A percentile compares a stretch with the other conserved stretches of the same genome.
Conservation (phyloP, 2,888 invertebrate genomes). For the Sphaerophoria rueppellii region DNA sequence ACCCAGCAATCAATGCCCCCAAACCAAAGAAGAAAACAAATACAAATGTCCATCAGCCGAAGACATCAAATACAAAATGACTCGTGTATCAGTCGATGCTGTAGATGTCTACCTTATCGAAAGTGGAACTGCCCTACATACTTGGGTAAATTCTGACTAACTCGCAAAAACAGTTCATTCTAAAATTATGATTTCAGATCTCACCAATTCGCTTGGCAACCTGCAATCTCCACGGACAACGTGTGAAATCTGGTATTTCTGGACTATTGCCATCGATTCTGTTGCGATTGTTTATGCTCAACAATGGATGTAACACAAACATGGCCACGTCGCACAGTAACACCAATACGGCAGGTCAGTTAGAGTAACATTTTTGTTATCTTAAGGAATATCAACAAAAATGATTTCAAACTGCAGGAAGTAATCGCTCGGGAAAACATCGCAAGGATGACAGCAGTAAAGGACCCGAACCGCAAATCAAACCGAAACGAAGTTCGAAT, state of each 20-base stretch:
- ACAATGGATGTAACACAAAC: constrained; percentile 82
- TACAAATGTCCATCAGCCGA: constrained; percentile 91
- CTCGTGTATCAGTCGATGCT: constrained; percentile 93
- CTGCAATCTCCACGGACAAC: constrained; percentile 97
- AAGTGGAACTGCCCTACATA: constrained; percentile 91
- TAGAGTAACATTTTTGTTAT: not conserved
- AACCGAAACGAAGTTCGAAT: constrained; percentile 79
- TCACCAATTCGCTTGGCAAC: constrained; percentile 94
- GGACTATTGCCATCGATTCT: constrained; percentile 90
- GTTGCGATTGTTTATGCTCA: constrained; percentile 86
- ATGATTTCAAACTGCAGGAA: constrained; percentile 74
- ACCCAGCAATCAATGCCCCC: constrained; percentile 87
- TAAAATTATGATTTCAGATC: constrained; percentile 83
- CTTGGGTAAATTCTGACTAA: constrained; percentile 85
- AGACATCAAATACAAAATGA: constrained; percentile 96
- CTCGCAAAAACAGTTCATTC: not conserved
- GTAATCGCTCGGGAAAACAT: constrained; percentile 81
- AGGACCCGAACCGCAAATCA: constrained; percentile 75
- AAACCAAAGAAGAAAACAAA: constrained; percentile 87
- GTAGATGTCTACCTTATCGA: constrained; percentile 96
- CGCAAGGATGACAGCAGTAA: constrained; percentile 79
- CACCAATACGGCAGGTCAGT: constrained; percentile 85
- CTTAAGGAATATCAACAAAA: not conserved
- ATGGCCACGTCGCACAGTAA: constrained; percentile 84
- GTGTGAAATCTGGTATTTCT: constrained; percentile 94